Evolutionary conservation across 2,797 vertebrate genomes (phyloP).

Genomic region (Smutsia gigantea): DNA sequence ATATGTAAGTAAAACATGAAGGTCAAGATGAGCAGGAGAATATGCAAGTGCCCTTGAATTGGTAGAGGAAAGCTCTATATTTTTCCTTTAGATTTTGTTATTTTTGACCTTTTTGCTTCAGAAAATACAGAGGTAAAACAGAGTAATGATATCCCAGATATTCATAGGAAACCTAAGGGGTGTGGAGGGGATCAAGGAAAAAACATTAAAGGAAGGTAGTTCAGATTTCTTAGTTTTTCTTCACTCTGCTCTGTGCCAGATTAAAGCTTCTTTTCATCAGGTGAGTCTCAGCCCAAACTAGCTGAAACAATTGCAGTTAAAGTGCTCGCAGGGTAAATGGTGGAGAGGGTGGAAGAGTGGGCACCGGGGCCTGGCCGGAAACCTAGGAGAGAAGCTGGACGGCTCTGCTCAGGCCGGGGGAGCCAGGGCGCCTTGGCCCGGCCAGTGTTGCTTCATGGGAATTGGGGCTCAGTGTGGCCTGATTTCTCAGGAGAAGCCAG

Average conservation of each 20-base stretch:
- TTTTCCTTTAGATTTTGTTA: neutral
- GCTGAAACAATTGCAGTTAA: neutral
- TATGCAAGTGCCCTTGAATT: neutral
- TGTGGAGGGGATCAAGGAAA: neutral
- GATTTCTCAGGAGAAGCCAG: neutral
- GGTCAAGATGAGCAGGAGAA: neutral
- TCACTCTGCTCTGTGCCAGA: neutral
- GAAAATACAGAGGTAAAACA: neutral
- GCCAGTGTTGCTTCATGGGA: neutral
- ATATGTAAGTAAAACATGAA: neutral
- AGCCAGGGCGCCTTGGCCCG: neutral
- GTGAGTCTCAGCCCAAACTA: neutral
- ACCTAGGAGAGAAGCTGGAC: neutral
- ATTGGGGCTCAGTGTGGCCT: neutral
- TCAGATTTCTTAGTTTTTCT: neutral
- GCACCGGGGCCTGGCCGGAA: accelerated
- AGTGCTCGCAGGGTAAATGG: neutral
- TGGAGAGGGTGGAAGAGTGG: accelerated
- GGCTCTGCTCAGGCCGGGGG: neutral
- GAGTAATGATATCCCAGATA: neutral
- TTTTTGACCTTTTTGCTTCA: neutral
- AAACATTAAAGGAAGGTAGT: neutral
- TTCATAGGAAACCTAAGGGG: neutral
- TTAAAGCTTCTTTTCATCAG: neutral
- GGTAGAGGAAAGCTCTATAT: neutral